These are phyloP conservation scores for Hypanus sabinus DNA, from an alignment of 2,113 vertebrate genomes.

Conservation along the genomic window DNA sequence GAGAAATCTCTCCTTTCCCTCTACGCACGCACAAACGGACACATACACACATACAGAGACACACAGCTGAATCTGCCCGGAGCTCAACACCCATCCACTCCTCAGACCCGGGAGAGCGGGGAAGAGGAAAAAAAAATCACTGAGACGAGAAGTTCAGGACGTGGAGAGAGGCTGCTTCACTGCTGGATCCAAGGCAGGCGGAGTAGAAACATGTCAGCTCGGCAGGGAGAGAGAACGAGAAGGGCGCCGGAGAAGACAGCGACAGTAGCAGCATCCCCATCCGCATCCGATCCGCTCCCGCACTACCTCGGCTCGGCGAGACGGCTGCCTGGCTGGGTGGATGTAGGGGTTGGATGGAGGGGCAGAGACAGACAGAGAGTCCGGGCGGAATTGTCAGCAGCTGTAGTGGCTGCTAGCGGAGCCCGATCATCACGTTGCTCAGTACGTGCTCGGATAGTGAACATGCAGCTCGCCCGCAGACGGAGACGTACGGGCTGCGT, in stretches of 20 bases:
- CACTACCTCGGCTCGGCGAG: constrained; percentile 15
- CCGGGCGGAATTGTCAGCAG: not conserved
- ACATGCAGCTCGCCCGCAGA: not conserved
- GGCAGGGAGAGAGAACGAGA: constrained; percentile 30
- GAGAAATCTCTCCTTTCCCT: constrained; percentile 38
- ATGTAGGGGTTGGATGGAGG: not conserved
- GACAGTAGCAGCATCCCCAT: not conserved
- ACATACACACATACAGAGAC: not conserved
- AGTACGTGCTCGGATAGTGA: not conserved
- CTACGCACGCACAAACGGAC: not conserved
- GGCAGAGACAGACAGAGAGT: not conserved
- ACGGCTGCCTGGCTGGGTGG: no score
- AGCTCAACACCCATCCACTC: not conserved
- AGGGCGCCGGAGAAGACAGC: constrained; percentile 45
- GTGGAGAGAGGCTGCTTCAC: constrained; percentile 42
- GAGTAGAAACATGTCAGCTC: constrained; percentile 33
- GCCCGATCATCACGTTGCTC: constrained; percentile 15
- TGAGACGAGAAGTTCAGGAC: constrained; percentile 40
- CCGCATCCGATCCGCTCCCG: constrained; percentile 33
- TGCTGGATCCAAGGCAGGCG: constrained; percentile 37
- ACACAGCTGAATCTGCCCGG: not conserved
- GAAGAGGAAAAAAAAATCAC: constrained; percentile 38
- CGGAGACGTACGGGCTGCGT: constrained; percentile 31
- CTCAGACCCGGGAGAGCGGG: constrained; percentile 8
- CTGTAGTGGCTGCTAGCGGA: not conserved